Conservation (phyloP, 2,113 vertebrate genomes). For the Tychaedon coryphoeus region DNA sequence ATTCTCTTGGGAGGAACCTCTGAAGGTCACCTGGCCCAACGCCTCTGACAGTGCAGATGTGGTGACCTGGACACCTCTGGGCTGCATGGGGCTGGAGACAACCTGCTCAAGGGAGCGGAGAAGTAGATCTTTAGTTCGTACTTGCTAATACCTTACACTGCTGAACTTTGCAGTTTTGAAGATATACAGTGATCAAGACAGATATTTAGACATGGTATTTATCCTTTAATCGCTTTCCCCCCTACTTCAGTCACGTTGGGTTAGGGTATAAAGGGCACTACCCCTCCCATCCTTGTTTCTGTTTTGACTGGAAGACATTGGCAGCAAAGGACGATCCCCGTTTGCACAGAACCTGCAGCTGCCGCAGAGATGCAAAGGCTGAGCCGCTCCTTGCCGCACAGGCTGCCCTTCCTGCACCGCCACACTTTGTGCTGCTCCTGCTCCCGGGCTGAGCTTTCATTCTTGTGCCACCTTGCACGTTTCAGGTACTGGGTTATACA, state of each 20-base stretch:
- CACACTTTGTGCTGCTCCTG: not conserved
- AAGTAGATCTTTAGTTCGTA: not conserved
- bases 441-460: not conserved
- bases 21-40: not conserved
- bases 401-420: not conserved
- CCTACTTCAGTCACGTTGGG: rapidly evolving
- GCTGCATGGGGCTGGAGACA: not conserved
- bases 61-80: not conserved
- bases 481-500: not conserved
- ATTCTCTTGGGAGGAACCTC: not conserved
- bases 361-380: not conserved
- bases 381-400: not conserved
- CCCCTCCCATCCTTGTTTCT: not conserved
- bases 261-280: not conserved
- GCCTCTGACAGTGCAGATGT: not conserved
- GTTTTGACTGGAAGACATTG: not conserved
- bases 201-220: not conserved
- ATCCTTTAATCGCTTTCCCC: not conserved
- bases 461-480: not conserved
- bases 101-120: not conserved
- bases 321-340: not conserved
- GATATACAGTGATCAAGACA: not conserved
- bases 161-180: not conserved
- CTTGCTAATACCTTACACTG: not conserved
- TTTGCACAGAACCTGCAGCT: not conserved